Percentiles rank a stretch among this genome's conserved stretches.
These are phyloP conservation scores for Pantelozetes paolii DNA, from an alignment of 2,888 invertebrate species.

Conservation along the genomic window DNA sequence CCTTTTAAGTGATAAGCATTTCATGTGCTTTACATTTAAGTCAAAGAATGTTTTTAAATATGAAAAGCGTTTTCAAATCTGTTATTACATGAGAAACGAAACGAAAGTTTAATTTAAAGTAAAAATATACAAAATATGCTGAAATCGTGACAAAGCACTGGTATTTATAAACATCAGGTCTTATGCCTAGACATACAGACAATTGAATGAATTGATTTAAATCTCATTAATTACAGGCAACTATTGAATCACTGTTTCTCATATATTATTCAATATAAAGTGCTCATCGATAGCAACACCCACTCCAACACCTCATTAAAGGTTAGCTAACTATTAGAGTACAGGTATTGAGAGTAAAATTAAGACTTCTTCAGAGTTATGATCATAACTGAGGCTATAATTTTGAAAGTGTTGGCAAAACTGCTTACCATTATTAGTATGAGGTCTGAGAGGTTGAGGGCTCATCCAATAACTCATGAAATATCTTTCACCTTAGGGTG, in stretches of 20 bases:
- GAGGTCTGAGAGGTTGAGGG: neutral
- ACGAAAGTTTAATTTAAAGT: neutral
- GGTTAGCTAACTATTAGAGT: neutral
- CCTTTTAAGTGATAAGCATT: neutral
- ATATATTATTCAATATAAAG: conserved; percentile 25
- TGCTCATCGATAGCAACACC: neutral
- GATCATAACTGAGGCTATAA: conserved; percentile 16
- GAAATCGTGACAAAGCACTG: neutral
- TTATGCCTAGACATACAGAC: neutral
- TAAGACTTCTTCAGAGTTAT: conserved; percentile 24
- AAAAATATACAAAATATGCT: neutral
- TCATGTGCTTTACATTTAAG: neutral
- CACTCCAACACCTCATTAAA: neutral
- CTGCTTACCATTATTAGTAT: conserved; percentile 13
- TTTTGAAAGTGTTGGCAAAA: conserved; percentile 18
- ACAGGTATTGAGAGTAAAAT: neutral
- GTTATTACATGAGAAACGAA: neutral
- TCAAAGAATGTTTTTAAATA: conserved; percentile 15
- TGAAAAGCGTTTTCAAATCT: neutral
- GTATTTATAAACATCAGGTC: too few relatives aligned
- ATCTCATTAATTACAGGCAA: conserved; percentile 6
- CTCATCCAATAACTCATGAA: conserved; percentile 1
- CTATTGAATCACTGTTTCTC: neutral
- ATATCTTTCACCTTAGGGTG: conserved; percentile 25
- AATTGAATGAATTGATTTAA: conserved; percentile 14